Evolutionary conservation across 1,140 invertebrate species (phyloP).

Genomic region (Drosophila insularis): DNA sequence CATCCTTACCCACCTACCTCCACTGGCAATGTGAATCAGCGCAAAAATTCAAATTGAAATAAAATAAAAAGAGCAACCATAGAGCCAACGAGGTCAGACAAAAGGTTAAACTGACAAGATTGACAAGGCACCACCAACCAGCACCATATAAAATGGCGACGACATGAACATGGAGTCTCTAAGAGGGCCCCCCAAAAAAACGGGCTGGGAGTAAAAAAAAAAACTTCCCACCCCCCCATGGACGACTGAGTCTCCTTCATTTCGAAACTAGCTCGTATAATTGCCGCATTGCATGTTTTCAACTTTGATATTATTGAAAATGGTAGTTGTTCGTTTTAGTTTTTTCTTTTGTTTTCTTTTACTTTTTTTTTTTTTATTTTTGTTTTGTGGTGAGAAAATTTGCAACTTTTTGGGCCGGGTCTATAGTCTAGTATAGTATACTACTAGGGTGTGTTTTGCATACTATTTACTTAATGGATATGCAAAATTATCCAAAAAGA

Average conservation of each 20-base stretch:
- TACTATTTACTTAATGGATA: constrained; percentile 9
- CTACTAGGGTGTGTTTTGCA: constrained; percentile 1
- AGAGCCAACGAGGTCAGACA: constrained; percentile 57
- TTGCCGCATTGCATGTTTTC: constrained; percentile 75
- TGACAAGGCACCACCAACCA: constrained; percentile 47
- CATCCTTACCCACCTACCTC: neutral
- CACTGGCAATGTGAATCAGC: constrained; percentile 3
- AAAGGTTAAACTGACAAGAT: constrained; percentile 80
- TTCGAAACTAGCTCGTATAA: constrained; percentile 54
- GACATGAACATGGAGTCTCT: constrained; percentile 16
- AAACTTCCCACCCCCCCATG: neutral
- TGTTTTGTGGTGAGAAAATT: neutral
- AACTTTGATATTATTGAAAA: constrained; percentile 70
- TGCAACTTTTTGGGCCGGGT: constrained; percentile 3
- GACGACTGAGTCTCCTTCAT: constrained; percentile 10
- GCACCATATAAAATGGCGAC: constrained; percentile 43
- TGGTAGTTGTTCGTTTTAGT: neutral
- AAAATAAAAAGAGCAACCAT: constrained; percentile 33
- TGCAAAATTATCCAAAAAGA: neutral
- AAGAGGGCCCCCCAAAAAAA: neutral
- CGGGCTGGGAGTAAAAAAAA: neutral
- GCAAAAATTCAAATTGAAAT: constrained; percentile 20
- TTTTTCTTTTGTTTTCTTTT: neutral
- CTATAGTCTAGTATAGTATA: neutral
- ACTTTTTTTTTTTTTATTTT: neutral